Evolutionary conservation across 2,888 invertebrate genomes (phyloP).

Genomic region (Candidula unifasciata): DNA sequence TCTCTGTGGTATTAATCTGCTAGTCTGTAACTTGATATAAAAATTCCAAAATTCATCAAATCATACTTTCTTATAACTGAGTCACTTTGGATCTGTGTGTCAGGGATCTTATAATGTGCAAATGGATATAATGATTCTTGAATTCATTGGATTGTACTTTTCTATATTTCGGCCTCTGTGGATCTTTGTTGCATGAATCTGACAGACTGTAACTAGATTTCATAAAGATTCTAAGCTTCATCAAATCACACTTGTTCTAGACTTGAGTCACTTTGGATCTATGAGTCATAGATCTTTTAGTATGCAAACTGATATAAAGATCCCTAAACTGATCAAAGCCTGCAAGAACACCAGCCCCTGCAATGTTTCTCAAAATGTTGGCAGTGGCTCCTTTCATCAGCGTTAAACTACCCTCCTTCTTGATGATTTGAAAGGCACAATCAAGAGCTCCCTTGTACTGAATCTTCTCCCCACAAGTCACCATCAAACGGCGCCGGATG

Average conservation of each 20-base stretch:
- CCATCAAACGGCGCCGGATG: slow-evolving; percentile 96
- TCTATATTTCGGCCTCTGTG: too few species aligned
- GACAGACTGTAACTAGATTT: slow-evolving; percentile 53
- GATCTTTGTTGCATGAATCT: neutral
- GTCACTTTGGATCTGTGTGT: too few species aligned
- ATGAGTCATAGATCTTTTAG: neutral
- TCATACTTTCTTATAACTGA: slow-evolving; percentile 45
- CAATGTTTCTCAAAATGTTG: slow-evolving; percentile 76
- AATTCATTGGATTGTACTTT: too few species aligned
- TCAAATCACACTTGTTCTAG: too few species aligned
- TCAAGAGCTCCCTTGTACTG: slow-evolving; percentile 88
- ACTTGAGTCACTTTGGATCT: too few species aligned
- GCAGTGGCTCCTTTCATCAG: slow-evolving; percentile 90
- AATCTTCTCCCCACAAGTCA: slow-evolving; percentile 83
- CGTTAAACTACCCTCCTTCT: slow-evolving; percentile 88
- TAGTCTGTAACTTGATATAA: slow-evolving; percentile 61
- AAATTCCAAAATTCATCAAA: slow-evolving; percentile 75
- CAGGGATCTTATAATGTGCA: too few species aligned
- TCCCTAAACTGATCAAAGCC: slow-evolving; percentile 76
- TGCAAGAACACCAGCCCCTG: slow-evolving; percentile 77
- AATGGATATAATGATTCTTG: too few species aligned
- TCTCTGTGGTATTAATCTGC: neutral
- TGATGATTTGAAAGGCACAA: slow-evolving; percentile 92
- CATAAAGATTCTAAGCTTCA: slow-evolving; percentile 72
- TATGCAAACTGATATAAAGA: slow-evolving; percentile 63